These are phyloP conservation scores for Glareola pratincola DNA, from an alignment of 2,113 vertebrate genomes.

Conservation along the genomic window DNA sequence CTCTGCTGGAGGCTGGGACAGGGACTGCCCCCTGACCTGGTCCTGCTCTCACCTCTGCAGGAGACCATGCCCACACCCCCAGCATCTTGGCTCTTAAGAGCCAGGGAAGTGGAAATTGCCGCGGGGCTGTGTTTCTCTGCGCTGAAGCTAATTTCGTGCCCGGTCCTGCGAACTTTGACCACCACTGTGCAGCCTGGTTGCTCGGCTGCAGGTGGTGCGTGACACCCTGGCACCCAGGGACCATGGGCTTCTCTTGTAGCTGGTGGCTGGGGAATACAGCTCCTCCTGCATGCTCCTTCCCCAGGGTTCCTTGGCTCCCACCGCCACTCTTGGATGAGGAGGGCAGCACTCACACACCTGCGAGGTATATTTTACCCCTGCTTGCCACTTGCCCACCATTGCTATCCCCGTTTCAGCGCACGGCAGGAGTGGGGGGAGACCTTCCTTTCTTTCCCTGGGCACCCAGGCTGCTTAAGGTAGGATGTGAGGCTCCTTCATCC, in stretches of 20 bases:
- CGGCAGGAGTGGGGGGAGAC: background rate
- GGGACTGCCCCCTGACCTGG: background rate
- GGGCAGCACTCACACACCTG: background rate
- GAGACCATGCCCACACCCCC: background rate
- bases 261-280: background rate
- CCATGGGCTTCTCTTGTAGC: background rate
- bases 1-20: background rate
- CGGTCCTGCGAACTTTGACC: background rate
- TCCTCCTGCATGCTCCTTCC: background rate
- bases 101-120: background rate
- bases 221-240: background rate
- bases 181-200: background rate
- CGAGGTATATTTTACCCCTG: background rate
- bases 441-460: background rate
- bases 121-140: background rate
- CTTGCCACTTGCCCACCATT: background rate
- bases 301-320: background rate
- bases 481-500: background rate
- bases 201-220: background rate
- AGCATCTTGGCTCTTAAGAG: background rate
- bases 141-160: background rate
- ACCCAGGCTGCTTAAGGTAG: background rate
- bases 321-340: fast-evolving
- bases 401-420: background rate
- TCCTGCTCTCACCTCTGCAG: background rate